Conservation (phyloP, 2,888 invertebrate species). For the Labia minor region DNA sequence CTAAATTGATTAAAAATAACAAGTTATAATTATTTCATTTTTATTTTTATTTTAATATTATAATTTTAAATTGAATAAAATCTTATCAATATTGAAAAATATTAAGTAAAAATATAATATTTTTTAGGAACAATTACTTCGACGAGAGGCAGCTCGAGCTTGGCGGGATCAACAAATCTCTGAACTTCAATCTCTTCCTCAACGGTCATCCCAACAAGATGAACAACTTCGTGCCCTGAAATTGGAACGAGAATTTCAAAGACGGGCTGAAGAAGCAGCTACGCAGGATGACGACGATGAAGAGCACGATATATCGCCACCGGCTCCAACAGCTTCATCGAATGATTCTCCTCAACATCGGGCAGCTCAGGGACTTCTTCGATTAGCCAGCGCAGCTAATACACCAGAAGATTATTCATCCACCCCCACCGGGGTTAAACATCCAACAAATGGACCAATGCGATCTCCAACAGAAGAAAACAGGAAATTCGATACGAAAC, state of each 20-base stretch:
- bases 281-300: slow-evolving; percentile 59
- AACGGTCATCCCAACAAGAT: slow-evolving; percentile 67
- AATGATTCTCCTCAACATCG: not conserved
- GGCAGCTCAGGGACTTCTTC: slow-evolving; percentile 43
- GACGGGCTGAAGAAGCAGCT: slow-evolving; percentile 69
- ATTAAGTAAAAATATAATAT: too few species aligned
- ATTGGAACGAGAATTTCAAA: slow-evolving; percentile 88
- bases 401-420: not conserved
- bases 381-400: slow-evolving; percentile 35
- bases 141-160: slow-evolving; percentile 61
- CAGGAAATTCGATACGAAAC: not conserved
- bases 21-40: too few species aligned
- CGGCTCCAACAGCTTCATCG: slow-evolving; percentile 36
- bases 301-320: slow-evolving; percentile 44
- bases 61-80: too few species aligned
- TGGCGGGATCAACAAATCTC: slow-evolving; percentile 80
- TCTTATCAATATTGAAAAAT: too few species aligned
- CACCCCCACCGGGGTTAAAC: not conserved
- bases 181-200: slow-evolving; percentile 58
- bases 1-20: too few species aligned
- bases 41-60: too few species aligned
- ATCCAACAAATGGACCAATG: not conserved
- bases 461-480: slow-evolving; percentile 9
- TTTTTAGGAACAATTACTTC: slow-evolving; percentile 55
- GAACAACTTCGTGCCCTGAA: slow-evolving; percentile 80